phyloP scores from a whole-genome alignment of 2,113 vertebrate species.

The Sclerurus mexicanus region DNA sequence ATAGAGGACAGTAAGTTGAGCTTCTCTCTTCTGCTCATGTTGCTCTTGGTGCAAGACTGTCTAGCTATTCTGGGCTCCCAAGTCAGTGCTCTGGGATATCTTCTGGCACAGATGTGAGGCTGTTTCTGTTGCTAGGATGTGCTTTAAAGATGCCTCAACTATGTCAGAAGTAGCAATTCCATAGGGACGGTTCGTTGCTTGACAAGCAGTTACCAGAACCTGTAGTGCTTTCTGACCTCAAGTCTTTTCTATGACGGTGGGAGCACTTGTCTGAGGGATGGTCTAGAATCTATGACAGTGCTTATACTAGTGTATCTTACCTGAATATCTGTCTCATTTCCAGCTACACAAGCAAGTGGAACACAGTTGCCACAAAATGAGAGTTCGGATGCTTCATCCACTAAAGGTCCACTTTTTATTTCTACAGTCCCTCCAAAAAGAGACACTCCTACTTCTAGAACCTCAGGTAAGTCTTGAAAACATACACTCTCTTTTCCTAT shows the following conservation, averaged over 20 bases:
- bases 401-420: neutral
- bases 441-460: neutral
- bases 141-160: neutral
- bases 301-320: neutral
- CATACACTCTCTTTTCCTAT: neutral
- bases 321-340: neutral
- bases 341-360: neutral
- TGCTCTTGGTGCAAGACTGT: neutral
- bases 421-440: neutral
- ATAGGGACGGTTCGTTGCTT: neutral
- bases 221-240: neutral
- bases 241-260: neutral
- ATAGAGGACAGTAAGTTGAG: neutral
- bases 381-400: neutral
- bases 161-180: neutral
- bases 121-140: neutral
- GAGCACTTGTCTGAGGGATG: neutral
- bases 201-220: neutral
- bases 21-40: neutral
- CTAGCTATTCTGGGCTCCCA: neutral
- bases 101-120: neutral
- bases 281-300: neutral
- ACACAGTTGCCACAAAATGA: neutral
- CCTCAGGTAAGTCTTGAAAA: slow-evolving; percentile 25
- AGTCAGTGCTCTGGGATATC: neutral